Evolutionary conservation across 2,888 invertebrate genomes (phyloP).

Genomic region (Tipula vernalis): DNA sequence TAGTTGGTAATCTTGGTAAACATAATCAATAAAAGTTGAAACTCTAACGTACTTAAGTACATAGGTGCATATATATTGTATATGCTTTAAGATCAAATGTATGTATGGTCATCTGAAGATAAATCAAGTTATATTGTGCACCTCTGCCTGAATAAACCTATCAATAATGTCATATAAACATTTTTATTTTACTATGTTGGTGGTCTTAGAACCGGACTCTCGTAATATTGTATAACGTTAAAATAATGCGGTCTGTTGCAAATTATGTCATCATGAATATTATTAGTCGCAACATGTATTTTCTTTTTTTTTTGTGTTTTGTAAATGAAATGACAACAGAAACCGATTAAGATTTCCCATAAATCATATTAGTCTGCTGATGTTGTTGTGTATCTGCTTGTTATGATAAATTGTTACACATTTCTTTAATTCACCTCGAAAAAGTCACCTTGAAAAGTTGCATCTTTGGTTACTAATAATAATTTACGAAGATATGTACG

Average conservation of each 20-base stretch:
- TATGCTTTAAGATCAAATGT: no score
- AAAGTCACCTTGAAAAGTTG: neutral
- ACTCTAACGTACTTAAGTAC: no score
- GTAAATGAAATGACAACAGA: neutral
- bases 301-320: neutral
- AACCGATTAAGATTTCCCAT: neutral
- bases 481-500: neutral
- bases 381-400: neutral
- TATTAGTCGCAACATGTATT: neutral
- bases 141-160: neutral
- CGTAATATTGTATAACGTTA: neutral
- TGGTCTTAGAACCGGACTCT: neutral
- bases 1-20: no score
- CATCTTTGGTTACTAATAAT: neutral
- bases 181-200: neutral
- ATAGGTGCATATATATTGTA: no score
- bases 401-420: neutral
- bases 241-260: neutral
- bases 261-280: neutral
- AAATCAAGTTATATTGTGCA: no score
- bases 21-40: no score
- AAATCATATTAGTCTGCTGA: neutral
- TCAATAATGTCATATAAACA: neutral
- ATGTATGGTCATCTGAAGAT: no score
- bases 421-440: neutral